These are phyloP conservation scores for Mesorhabditis sp. DNA, from an alignment of 2,888 invertebrate genomes.

Conservation along the genomic window DNA sequence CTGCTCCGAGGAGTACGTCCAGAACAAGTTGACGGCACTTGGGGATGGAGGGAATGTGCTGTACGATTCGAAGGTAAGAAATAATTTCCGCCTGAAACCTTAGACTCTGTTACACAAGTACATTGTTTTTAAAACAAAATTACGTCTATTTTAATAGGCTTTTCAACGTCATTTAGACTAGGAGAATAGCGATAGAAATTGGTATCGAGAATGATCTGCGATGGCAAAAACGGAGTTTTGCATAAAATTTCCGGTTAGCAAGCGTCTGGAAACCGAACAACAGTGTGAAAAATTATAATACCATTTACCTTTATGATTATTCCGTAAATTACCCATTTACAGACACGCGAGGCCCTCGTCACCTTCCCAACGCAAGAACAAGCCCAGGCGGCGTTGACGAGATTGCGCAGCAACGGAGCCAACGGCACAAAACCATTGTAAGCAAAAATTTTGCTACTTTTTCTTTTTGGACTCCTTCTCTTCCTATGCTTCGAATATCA, in stretches of 20 bases:
- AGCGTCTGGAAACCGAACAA: too few relatives aligned
- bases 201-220: too few relatives aligned
- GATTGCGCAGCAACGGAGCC: slow-evolving; percentile 7
- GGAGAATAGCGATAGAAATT: too few relatives aligned
- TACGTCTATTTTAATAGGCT: too few relatives aligned
- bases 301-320: not conserved
- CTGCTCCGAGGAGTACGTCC: slow-evolving; percentile 12
- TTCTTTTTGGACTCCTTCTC: slow-evolving; percentile 3
- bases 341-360: slow-evolving; percentile 11
- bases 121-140: too few relatives aligned
- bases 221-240: too few relatives aligned
- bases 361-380: slow-evolving; percentile 9
- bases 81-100: too few relatives aligned
- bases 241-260: too few relatives aligned
- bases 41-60: not conserved
- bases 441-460: slow-evolving; percentile 1
- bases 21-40: not conserved
- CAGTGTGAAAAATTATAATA: too few relatives aligned
- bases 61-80: not conserved
- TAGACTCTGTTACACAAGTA: too few relatives aligned
- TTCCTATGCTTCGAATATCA: not conserved
- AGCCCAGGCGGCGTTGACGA: slow-evolving; percentile 4
- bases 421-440: slow-evolving; percentile 11
- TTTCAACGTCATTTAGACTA: too few relatives aligned
- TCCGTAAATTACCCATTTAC: slow-evolving; percentile 6